Evolutionary conservation across 2,113 vertebrate genomes (phyloP).

Genomic region (Mesocricetus auratus): DNA sequence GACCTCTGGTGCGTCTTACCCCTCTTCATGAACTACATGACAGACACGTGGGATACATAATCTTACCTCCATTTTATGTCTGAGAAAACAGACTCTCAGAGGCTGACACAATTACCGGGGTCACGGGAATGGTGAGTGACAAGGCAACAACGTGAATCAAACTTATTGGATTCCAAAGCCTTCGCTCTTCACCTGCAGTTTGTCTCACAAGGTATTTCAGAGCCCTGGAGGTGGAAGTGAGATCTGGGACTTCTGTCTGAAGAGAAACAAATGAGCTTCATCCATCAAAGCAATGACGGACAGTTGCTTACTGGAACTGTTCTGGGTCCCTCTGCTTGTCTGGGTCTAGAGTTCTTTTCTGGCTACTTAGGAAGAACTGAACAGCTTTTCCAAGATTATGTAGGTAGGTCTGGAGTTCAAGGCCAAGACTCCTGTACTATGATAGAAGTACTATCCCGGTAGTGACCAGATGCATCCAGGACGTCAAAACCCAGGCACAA

Average conservation of each 20-base stretch:
- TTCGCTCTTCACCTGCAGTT: neutral
- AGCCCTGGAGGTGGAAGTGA: neutral
- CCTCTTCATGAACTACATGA: neutral
- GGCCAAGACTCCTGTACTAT: neutral
- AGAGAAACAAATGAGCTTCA: neutral
- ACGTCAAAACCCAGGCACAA: neutral
- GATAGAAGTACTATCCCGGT: neutral
- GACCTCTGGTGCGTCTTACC: too few relatives aligned
- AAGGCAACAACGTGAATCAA: neutral
- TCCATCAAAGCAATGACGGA: too few relatives aligned
- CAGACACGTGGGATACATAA: neutral
- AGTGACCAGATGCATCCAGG: too few relatives aligned
- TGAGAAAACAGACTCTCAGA: neutral
- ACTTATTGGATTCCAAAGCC: neutral
- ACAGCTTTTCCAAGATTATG: accelerated
- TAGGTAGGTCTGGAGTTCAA: accelerated
- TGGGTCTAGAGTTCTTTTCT: neutral
- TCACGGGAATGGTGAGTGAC: neutral
- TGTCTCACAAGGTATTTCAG: neutral
- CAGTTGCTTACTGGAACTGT: neutral
- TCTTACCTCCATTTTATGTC: neutral
- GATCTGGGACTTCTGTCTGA: neutral
- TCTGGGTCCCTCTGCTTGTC: neutral
- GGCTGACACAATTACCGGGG: neutral
- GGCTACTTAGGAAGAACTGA: neutral